Evolutionary conservation across 2,888 invertebrate species (phyloP), one percentile per base, ranked within the genome.

Genomic region (Urechis unicinctus): DNA sequence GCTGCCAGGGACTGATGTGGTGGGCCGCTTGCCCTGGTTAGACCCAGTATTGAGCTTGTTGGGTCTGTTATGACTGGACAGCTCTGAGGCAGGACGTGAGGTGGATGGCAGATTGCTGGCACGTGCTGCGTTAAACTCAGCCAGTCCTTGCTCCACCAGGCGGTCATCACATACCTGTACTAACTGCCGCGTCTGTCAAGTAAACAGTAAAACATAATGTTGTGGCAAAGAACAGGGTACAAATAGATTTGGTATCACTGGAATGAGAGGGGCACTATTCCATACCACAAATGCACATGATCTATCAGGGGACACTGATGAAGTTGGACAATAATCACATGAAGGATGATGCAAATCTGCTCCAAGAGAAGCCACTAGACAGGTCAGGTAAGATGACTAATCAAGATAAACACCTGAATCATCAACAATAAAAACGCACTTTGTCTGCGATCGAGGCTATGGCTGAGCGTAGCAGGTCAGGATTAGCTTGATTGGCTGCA

Each of bases 161-260:
- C 85, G 85, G 0, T 89, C 88, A 73, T 92, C 90, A 88, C 92
- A 93, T 1, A 92, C 82, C 50, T 86, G 85, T 2, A 91, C 80
- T 55, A 93, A 80, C 51, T 88, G 87, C 60, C 87, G 83, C 0
- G 90, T 87, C 82, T 82, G 66, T 2, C 68, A 68, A 36, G 22
- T 5, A 28, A 17, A 56, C 24, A 29, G 3, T 22, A 1, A 36
- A n/a, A n/a, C n/a, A n/a, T n/a, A n/a, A n/a, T n/a, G n/a, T n/a
- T n/a, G n/a, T n/a, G n/a, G n/a, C n/a, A n/a, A n/a, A n/a, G n/a
- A n/a, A n/a, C n/a, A n/a, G n/a, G n/a, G n/a, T n/a, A n/a, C n/a
- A n/a, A n/a, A n/a, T n/a, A n/a, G n/a, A n/a, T n/a, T n/a, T n/a
- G n/a, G n/a, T n/a, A n/a, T n/a, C n/a, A n/a, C n/a, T n/a, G n/a